Evolutionary conservation across 2,888 invertebrate genomes (phyloP), one percentile per base, ranked within the genome.

Genomic region (Apotomis turbidana): DNA sequence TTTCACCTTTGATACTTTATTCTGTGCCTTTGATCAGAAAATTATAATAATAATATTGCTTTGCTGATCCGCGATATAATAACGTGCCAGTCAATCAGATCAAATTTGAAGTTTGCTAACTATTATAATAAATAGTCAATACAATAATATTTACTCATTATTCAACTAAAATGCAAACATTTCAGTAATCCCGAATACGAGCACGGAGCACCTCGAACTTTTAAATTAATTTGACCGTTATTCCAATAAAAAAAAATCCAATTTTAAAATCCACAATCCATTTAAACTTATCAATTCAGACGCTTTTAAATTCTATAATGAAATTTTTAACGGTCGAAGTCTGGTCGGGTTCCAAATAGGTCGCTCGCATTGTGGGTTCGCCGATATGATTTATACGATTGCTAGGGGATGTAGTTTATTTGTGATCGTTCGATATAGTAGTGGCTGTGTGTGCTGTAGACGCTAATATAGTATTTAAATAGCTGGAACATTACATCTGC

Each of bases 271-370:
- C 6, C 49, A 49, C 49, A 49, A 49, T 44, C 27, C 66, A 46
- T 46, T 57, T 27, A n/a, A 46, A 46, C 46, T 66, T 66, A 66
- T 66, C 66, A 68, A 51, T 59, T 59, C 59, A 62, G 62, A 27
- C 63, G 72, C 27, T 62, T 72, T 72, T 52, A 72, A 72, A 72
- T 72, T 72, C 58, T 54, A 72, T 72, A 72, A 68, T 67, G 49
- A 68, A 58, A 68, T 61, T 68, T 61, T 71, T 70, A 59, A 54
- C 70, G 73, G 62, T 72, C 75, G 74, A 76, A 72, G 74, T 76
- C 74, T 80, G 80, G 80, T 79, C 75, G 73, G 70, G 55, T 70
- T 78, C 80, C 78, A 80, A 79, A 79, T 80, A 76, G 80, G 79
- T 78, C 78, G 77, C 76, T 76, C 75, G 74, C 74, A 75, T 79